These are phyloP conservation scores for Turritopsis dohrnii DNA, from an alignment of 30 jellyfish, hydroid and myxozoan species.

Conservation along the genomic window DNA sequence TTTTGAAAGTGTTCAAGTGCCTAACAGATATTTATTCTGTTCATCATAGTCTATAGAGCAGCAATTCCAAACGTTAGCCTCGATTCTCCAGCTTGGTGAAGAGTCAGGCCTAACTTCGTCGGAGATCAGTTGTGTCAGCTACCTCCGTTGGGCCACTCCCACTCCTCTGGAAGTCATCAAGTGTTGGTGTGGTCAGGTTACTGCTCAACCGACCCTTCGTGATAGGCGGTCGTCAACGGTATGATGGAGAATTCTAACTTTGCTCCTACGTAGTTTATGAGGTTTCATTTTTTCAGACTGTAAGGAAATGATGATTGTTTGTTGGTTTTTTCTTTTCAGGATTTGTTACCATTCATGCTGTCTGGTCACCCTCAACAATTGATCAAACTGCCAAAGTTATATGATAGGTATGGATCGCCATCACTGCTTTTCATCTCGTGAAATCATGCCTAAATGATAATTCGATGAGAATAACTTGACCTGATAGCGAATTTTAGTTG, in stretches of 20 bases:
- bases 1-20: neutral
- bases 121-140: neutral
- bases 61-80: conserved; percentile 11
- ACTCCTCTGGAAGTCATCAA: neutral
- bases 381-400: conserved; percentile 45
- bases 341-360: conserved; percentile 33
- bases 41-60: neutral
- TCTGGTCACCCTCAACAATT: conserved; percentile 47
- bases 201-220: neutral
- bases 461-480: neutral
- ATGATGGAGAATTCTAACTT: neutral
- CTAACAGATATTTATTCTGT: neutral
- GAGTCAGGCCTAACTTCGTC: neutral
- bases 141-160: conserved; percentile 27
- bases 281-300: neutral
- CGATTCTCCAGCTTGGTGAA: conserved; percentile 28
- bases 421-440: too few relatives aligned
- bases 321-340: conserved; percentile 21
- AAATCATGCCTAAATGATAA: neutral
- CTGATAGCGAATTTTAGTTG: neutral
- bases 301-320: neutral
- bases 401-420: conserved; percentile 48
- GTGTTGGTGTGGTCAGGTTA: conserved; percentile 31
- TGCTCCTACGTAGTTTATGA: neutral
- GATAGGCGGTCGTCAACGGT: neutral